Conservation (phyloP, 2,797 vertebrate species). For the Etheostoma perlongum region DNA sequence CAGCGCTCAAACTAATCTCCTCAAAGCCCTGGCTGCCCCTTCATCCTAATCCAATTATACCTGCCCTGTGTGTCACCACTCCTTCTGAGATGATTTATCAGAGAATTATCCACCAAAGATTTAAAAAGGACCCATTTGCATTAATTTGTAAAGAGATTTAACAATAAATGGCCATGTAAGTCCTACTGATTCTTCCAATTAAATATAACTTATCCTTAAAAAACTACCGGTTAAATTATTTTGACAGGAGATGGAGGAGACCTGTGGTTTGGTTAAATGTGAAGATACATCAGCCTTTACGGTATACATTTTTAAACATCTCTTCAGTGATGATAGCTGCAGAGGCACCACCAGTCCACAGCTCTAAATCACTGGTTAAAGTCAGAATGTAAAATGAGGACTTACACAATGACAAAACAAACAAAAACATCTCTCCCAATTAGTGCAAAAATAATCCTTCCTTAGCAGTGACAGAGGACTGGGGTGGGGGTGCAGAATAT, state of each 20-base stretch:
- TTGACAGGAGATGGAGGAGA: background rate
- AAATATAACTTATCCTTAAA: constrained; percentile 16
- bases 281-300: background rate
- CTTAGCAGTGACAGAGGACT: constrained; percentile 54
- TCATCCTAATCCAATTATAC: constrained; percentile 98
- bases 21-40: constrained; percentile 92
- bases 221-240: constrained; percentile 23
- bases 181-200: constrained; percentile 51
- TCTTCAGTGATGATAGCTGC: background rate
- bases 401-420: constrained; percentile 39
- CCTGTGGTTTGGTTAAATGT: background rate
- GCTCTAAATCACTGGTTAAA: background rate
- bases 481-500: constrained; percentile 66
- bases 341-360: background rate
- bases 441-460: constrained; percentile 60
- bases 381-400: constrained; percentile 22
- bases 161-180: constrained; percentile 61
- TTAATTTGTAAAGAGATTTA: constrained; percentile 55
- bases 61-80: constrained; percentile 90
- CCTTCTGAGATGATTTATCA: constrained; percentile 90
- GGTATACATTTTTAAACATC: too few relatives aligned
- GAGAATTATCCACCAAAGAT: constrained; percentile 90
- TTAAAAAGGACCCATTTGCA: constrained; percentile 63
- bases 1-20: constrained; percentile 97
- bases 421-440: constrained; percentile 68